Evolutionary conservation across 2,797 vertebrate genomes (phyloP), one percentile per base, ranked within the genome.

Genomic region (Periparus ater): DNA sequence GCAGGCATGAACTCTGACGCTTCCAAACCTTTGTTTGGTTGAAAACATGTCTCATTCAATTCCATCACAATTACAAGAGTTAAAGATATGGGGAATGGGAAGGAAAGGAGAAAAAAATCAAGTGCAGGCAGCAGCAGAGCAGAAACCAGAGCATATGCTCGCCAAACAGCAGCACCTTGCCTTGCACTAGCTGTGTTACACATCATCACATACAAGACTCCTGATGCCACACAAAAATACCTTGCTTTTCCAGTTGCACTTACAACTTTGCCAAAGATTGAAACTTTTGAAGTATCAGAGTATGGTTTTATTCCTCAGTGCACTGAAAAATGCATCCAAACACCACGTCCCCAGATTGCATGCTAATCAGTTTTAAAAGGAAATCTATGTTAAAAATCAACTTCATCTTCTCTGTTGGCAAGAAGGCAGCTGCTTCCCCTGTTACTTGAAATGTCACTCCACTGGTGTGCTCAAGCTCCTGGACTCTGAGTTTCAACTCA

Each of bases 1-100:
- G 36, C 6, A 13, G n/a, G 44, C 27, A 21, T 0, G 0, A 54
- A 21, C 13, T 63, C 30, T 3, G 0, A 3, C 4, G 20, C 16
- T 40, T 71, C 45, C 36, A 44, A 67, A 10, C 25, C 9, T 66
- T 62, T 55, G 7, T 38, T 19, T 42, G 20, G 32, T 44, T 20
- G 42, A 55, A 77, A 93, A 74, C 12, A 32, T 8, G 6, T 62
- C 73, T 57, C 6, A 47, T 66, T 85, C 27, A 18, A n/a, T 66
- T 84, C 62, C 84, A 55, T 19, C 17, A 6, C 50, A 42, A 55
- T 50, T 74, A 42, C 45, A 50, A 40, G 5, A 15, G 32, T 71
- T 27, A 16, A 34, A 82, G 73, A 53, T 40, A 10, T 8, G 14
- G 21, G 30, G 34, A 84, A 53, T 17, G 45, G 23, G 22, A 76